Evolutionary conservation across 2,113 vertebrate genomes (phyloP).

Genomic region (Megaceryle torquata): DNA sequence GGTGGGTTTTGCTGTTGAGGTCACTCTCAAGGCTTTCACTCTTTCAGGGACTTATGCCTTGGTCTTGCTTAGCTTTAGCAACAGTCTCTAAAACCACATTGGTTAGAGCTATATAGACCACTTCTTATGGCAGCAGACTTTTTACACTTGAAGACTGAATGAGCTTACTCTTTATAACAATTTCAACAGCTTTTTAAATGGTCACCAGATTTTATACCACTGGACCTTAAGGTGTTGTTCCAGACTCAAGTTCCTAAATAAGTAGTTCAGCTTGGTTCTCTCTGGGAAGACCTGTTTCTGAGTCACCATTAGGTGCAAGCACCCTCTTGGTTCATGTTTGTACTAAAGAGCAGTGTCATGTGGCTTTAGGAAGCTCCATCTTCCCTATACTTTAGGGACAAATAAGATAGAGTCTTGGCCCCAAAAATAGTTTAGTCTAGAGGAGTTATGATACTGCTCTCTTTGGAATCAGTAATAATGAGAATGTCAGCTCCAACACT

Average conservation of each 20-base stretch:
- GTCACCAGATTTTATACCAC: background rate
- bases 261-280: background rate
- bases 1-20: background rate
- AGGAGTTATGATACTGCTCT: background rate
- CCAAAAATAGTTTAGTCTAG: background rate
- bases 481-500: background rate
- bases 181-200: background rate
- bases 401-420: background rate
- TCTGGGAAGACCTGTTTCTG: background rate
- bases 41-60: background rate
- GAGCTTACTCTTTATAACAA: background rate
- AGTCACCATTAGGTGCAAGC: background rate
- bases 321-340: background rate
- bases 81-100: background rate
- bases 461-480: background rate
- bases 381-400: background rate
- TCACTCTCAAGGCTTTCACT: background rate
- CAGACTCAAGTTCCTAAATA: background rate
- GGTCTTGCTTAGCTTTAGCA: background rate
- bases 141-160: background rate
- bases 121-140: background rate
- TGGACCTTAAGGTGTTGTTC: background rate
- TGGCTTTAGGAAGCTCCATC: background rate
- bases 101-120: accelerated
- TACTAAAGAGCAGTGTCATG: background rate